Base-by-base conservation (phyloP, 2,113 vertebrate species). In the Cnemophilus loriae region DNA sequence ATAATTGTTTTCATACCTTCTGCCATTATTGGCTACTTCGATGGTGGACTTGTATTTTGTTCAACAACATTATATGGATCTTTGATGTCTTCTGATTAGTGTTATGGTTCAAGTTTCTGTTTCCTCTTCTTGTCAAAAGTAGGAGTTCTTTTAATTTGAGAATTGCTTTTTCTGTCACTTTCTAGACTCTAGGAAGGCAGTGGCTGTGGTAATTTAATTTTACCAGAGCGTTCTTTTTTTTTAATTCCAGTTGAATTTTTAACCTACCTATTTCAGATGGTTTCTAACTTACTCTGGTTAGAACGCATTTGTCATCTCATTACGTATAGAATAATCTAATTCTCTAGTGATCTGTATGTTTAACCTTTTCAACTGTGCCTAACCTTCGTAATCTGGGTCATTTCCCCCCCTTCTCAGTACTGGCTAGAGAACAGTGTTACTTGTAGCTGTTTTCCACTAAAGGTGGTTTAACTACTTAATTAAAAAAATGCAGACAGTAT, bases 351-450 rank as follows among this genome's bases (percentile, higher is more conserved):
- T 80, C 23, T 67, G 7, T 70, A 30, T 56, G 21, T 64, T 80
- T 89, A 57, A 57, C 20, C 13, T 67, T 79, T 93, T 70, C 46
- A 80, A 18, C 15, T 59, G 8, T 83, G 23, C 15, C 32, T 68
- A 26, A 52, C 49, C 21, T 91, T 91, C 14, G 11, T 64, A 83
- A 69, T 55, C 26, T 86, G 16, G 70, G 13, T 55, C 0, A n/a
- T 39, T 44, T 69, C 0, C 0, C 2, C 11, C 20, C 5, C 4
- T 17, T 18, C 30, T 56, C 32, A 12, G 57, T 82, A 22, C 24
- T 77, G 23, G 2, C 17, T 80, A 28, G 30, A 64, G 23, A 76
- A 21, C 9, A 52, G 24, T 59, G 8, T 70, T 78, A 42, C 21
- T 80, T 53, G 32, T 65, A 47, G 41, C 55, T 64, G 21, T 81